Base-by-base conservation (phyloP, 2,888 invertebrate genomes). In the Leptopilina myrica region DNA sequence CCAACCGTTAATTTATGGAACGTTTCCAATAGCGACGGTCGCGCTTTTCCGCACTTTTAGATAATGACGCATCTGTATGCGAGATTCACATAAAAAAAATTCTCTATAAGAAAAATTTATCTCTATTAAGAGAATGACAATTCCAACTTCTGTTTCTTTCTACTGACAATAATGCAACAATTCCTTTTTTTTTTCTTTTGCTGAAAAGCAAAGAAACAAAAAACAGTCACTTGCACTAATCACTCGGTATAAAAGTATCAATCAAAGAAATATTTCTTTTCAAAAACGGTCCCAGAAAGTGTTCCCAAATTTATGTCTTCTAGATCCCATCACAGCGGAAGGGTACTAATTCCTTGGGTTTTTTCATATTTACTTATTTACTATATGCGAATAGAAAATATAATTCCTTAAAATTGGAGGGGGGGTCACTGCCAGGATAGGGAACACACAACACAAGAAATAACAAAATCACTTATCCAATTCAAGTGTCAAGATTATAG, bases 11-110 rank as follows among this genome's bases (percentile, higher is more conserved):
- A 56, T 56, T 56, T 33, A 4, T 53, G 33, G 33, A 73, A 73
- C 67, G 79, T 69, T 33, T 85, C 83, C 85, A 85, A 84, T 86
- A 87, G 86, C 88, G 84, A 84, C 83, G 82, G 82, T 86, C 81
- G 83, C 86, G 81, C 80, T 81, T 79, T 80, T 80, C 80, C 43
- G 7, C 78, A 78, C 79, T 80, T 64, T 66, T 76, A 78, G 79
- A 65, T 15, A 76, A 73, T 76, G 64, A 78, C 82, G 82, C 85
- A 85, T 83, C 82, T 82, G 85, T 83, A 40, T 33, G 33, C 33
- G 33, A 33, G 33, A 33, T 33, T 33, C 33, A 33, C 33, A 33
- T 2, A 33, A 33, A 33, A 9, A 49, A 11, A 49, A 9, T 49
- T 49, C 3, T 64, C 66, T 49, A 20, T 20, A 20, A 0, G 1